These are phyloP conservation scores for Trichonephila clavipes DNA, from an alignment of 1,140 invertebrate species.

Conservation along the genomic window DNA sequence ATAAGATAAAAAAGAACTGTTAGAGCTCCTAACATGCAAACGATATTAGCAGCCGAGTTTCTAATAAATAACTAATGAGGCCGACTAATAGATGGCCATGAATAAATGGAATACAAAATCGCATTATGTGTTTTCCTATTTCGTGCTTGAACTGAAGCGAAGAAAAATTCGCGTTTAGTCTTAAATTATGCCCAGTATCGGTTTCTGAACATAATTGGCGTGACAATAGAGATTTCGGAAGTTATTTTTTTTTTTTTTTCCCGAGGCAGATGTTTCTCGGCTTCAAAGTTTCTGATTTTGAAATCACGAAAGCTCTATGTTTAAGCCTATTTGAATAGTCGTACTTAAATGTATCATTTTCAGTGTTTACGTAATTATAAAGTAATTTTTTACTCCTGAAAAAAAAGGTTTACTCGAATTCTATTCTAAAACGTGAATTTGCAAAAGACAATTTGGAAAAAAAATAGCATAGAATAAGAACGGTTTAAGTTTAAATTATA, in stretches of 20 bases:
- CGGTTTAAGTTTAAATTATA: no score
- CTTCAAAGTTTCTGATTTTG: neutral
- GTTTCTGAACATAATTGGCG: conserved; percentile 21
- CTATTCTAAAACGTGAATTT: neutral
- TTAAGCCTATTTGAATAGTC: conserved; percentile 16
- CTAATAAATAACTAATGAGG: conserved; percentile 50
- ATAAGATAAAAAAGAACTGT: neutral
- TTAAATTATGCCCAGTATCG: conserved; percentile 46
- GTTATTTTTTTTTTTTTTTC: neutral
- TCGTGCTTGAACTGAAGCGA: neutral
- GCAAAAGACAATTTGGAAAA: no score
- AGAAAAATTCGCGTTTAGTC: neutral
- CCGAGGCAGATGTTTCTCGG: conserved; percentile 13
- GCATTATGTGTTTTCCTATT: neutral
- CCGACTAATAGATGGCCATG: conserved; percentile 35
- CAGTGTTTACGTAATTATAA: conserved; percentile 24
- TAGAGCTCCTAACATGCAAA: neutral
- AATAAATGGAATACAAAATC: conserved; percentile 45
- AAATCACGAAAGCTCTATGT: conserved; percentile 41
- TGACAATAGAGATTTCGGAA: neutral
- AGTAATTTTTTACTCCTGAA: neutral
- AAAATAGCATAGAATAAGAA: no score
- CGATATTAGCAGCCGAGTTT: neutral
- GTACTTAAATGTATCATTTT: neutral
- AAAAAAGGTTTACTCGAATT: neutral